Evolutionary conservation across 2,888 invertebrate genomes (phyloP).

Genomic region (Apocheima hispidaria): DNA sequence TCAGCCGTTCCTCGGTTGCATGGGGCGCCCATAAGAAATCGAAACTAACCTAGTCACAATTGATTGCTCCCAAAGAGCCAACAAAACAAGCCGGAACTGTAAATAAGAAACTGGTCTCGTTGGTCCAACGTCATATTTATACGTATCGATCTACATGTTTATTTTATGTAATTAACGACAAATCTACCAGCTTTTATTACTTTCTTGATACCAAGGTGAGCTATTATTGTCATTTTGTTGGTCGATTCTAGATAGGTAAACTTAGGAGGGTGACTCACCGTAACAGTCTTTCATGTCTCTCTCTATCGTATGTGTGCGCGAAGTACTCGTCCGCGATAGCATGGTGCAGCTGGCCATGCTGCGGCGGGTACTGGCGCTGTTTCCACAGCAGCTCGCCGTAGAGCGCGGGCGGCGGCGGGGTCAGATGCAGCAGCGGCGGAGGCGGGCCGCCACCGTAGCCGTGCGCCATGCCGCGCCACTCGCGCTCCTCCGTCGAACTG

Average conservation of each 20-base stretch:
- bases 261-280: slow-evolving; percentile 77
- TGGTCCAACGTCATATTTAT: background rate
- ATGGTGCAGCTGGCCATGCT: slow-evolving; percentile 83
- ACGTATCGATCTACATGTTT: no score
- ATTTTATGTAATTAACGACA: background rate
- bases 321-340: slow-evolving; percentile 83
- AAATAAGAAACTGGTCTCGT: no score
- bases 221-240: background rate
- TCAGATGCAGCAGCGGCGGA: slow-evolving; percentile 80
- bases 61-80: no score
- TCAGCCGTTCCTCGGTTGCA: no score
- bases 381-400: slow-evolving; percentile 87
- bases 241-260: no score
- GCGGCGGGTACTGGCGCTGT: slow-evolving; percentile 84
- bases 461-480: slow-evolving; percentile 91
- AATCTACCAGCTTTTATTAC: background rate
- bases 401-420: slow-evolving; percentile 81
- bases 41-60: no score
- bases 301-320: slow-evolving; percentile 87
- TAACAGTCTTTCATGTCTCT: slow-evolving; percentile 89
- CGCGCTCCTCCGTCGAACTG: slow-evolving; percentile 92
- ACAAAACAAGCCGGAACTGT: no score
- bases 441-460: slow-evolving; percentile 89
- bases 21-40: no score
- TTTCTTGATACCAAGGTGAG: background rate